A percentile compares a stretch with the other conserved stretches of the same genome.
Evolutionary conservation across 2,888 invertebrate genomes (phyloP).

Genomic region (Epinotia brunnichana): DNA sequence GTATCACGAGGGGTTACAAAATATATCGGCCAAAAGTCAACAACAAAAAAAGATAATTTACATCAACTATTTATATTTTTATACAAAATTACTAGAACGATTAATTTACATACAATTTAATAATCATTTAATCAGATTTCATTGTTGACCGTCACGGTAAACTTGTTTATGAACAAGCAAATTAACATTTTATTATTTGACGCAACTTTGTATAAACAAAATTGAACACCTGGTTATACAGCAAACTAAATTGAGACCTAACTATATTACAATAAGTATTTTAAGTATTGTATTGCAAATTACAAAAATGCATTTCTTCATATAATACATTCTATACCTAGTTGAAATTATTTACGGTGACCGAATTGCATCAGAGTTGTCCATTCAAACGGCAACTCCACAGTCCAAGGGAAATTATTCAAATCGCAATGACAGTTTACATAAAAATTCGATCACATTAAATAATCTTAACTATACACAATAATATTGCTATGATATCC

Average conservation of each 20-base stretch:
- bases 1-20: not conserved
- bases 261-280: constrained; percentile 15
- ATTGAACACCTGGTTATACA: not conserved
- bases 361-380: too few species aligned
- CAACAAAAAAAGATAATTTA: constrained; percentile 30
- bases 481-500: not conserved
- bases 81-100: constrained; percentile 21
- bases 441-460: too few species aligned
- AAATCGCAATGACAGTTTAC: too few species aligned
- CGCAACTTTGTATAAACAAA: constrained; percentile 4
- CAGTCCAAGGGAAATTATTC: too few species aligned
- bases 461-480: too few species aligned
- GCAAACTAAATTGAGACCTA: constrained; percentile 18
- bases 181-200: too few species aligned
- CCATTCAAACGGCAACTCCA: too few species aligned
- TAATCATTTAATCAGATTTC: constrained; percentile 13
- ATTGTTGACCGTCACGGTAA: constrained; percentile 15
- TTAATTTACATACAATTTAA: constrained; percentile 30
- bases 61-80: constrained; percentile 30
- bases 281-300: constrained; percentile 2
- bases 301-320: constrained; percentile 20
- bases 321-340: not conserved
- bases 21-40: constrained; percentile 4
- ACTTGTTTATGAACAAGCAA: constrained; percentile 7
- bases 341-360: too few species aligned